Base-by-base conservation (phyloP, 2,888 invertebrate genomes). In the Arge pagana region DNA sequence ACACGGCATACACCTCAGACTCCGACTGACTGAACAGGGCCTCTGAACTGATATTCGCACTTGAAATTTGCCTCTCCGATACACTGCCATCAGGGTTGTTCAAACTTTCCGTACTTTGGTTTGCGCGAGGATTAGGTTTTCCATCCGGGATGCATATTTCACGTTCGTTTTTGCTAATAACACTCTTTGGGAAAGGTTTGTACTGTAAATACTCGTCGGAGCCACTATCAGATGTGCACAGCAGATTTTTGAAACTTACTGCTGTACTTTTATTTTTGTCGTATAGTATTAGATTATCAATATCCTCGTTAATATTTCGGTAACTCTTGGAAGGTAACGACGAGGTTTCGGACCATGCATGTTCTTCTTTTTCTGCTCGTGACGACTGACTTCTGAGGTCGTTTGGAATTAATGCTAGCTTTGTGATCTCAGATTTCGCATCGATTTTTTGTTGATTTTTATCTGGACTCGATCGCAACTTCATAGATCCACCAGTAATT, bases 171-270 rank as follows among this genome's bases (percentile, higher is more conserved):
- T 16, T 18, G 31, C 24, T 42, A 2, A 18, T 13, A 11, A 35
- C 31, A 35, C 50, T 50, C 43, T 41, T 48, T 5, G 65, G 65
- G 18, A 65, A 64, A 6, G 61, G 59, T 43, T 65, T 65, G 52
- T 64, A 62, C 37, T 70, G 70, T 2, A 70, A 55, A 55, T 62
- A 70, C 50, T 69, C 68, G 48, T 70, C 70, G 4, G 67, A 67
- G 7, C 69, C 70, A 39, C 68, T 68, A 41, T 70, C 70, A 2
- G 69, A 68, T 1, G 67, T 65, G 35, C 68, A 63, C 4, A 70
- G 53, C 5, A 70, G 56, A 2, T 58, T 61, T 26, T 68, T 70
- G 37, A 70, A 70, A 3, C 66, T 67, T 2, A 69, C 63, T 4
- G 70, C 70, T 1, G 70, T 70, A 54, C 69, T 68, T 5, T 65